Percentiles rank a stretch among this genome's conserved stretches.
Conservation (phyloP, 1,140 invertebrate genomes). For the Hyles euphorbiae region DNA sequence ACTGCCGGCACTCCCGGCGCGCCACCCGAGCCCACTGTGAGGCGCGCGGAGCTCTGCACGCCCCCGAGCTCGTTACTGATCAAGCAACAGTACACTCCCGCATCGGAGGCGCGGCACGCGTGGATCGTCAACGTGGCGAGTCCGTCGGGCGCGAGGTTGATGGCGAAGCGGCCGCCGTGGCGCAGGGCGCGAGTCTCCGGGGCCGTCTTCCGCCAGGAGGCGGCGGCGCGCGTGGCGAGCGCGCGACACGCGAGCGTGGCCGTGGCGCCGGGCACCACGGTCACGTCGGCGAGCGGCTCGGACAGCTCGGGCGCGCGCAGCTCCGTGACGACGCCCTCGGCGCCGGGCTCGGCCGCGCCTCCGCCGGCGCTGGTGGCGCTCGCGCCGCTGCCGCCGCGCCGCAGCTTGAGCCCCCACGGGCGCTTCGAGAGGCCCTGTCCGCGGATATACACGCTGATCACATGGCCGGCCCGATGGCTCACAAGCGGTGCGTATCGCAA, state of each 20-base stretch:
- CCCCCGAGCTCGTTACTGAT: conserved; percentile 79
- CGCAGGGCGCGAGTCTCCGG: conserved; percentile 74
- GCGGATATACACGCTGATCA: conserved; percentile 28
- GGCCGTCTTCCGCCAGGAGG: conserved; percentile 77
- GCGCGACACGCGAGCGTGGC: conserved; percentile 59
- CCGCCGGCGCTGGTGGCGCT: conserved; percentile 9
- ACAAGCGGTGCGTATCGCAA: conserved; percentile 20
- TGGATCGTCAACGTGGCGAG: conserved; percentile 73
- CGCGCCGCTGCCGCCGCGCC: conserved; percentile 45
- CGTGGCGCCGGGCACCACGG: conserved; percentile 42
- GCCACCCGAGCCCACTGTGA: conserved; percentile 65
- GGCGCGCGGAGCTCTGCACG: conserved; percentile 72
- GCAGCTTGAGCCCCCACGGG: conserved; percentile 76
- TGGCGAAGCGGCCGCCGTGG: conserved; percentile 70
- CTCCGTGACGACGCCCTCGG: conserved; percentile 59
- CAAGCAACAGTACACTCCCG: conserved; percentile 79
- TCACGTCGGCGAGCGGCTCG: conserved; percentile 61
- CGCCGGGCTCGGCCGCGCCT: conserved; percentile 36
- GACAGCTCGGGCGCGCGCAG: conserved; percentile 62
- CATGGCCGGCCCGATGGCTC: conserved; percentile 3
- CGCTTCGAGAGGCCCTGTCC: conserved; percentile 61
- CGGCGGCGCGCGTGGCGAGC: conserved; percentile 52
- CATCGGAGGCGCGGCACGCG: conserved; percentile 76
- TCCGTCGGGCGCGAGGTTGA: conserved; percentile 69
- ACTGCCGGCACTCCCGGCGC: conserved; percentile 46